A percentile compares a stretch with the other conserved stretches of the same genome.
These are phyloP conservation scores for Nyctibius bracteatus DNA, from an alignment of 2,113 vertebrate genomes.

Conservation along the genomic window DNA sequence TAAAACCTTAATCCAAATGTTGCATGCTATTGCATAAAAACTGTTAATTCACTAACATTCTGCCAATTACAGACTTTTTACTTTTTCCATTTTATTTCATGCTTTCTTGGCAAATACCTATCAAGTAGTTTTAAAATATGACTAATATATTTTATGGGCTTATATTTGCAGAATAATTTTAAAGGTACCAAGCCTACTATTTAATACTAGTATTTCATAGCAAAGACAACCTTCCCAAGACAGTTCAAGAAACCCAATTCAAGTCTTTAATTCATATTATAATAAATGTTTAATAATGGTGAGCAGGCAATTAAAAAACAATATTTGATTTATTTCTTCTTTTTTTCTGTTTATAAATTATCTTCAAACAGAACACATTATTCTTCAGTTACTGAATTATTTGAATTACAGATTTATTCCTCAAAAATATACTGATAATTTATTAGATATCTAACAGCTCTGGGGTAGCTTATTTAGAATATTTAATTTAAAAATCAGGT, in stretches of 20 bases:
- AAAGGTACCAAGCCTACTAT: not conserved
- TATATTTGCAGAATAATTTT: not conserved
- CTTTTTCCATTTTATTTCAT: not conserved
- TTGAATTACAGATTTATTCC: conserved; percentile 30
- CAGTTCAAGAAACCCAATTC: not conserved
- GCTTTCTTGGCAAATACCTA: not conserved
- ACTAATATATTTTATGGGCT: not conserved
- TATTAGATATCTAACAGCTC: not conserved
- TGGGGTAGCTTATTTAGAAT: conserved; percentile 4
- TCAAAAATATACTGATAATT: not conserved
- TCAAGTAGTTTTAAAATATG: not conserved
- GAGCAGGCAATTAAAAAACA: not conserved
- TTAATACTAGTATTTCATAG: not conserved
- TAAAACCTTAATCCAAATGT: not conserved
- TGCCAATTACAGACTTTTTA: not conserved
- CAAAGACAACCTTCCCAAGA: not conserved
- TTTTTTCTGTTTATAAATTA: conserved; percentile 30
- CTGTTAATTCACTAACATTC: not conserved
- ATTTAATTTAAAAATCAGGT: not conserved
- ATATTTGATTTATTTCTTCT: not conserved
- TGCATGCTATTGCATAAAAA: not conserved
- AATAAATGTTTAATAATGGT: not conserved
- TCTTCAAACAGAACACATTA: not conserved
- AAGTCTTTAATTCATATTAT: not conserved
- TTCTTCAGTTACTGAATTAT: conserved; percentile 28